Evolutionary conservation across 1,140 invertebrate species (phyloP), one percentile per base, ranked within the genome.

Genomic region (Danaus plexippus): DNA sequence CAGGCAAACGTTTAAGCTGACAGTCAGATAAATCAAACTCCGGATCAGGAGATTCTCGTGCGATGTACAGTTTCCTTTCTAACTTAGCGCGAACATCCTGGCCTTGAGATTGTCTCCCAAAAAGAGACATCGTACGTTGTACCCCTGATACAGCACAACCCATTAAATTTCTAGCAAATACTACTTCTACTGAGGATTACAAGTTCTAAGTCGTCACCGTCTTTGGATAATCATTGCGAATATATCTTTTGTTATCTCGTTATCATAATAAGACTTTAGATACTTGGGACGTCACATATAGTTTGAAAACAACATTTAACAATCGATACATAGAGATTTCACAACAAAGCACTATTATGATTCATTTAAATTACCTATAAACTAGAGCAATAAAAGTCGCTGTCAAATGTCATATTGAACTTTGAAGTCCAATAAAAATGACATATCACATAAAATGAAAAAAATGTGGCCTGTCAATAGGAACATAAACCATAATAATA

Each of bases 1-100:
- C 87, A 15, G 94, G 94, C 45, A 95, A 89, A 51, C 88, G 82
- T 68, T 89, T 89, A 49, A 94, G 87, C 64, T 89, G 87, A 83
- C 93, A 94, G 59, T 92, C 91, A 2, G 92, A 92, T 58, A 95
- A 77, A 82, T 95, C 93, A 75, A 93, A 95, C 48, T 91, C 84
- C 55, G 91, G 90, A 73, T 94, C 93, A 11, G 93, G 93, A 67
- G 90, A 92, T 82, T 94, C 93, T 73, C 92, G 89, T 13, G 93
- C 93, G 88, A 93, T 73, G 71, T 93, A 93, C 44, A 93, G 77
- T 79, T 93, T 93, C 69, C 92, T 89, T 66, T 93, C 91, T n/a
- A 93, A 71, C 62, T 88, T 89, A n/a, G 90, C 87, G 82, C 92
- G 91, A 58, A 89, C 89, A 60, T 92, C 89, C 55, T 62, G 66